Evolutionary conservation across 2,888 invertebrate species (phyloP).

Genomic region (Drosophila atripex): DNA sequence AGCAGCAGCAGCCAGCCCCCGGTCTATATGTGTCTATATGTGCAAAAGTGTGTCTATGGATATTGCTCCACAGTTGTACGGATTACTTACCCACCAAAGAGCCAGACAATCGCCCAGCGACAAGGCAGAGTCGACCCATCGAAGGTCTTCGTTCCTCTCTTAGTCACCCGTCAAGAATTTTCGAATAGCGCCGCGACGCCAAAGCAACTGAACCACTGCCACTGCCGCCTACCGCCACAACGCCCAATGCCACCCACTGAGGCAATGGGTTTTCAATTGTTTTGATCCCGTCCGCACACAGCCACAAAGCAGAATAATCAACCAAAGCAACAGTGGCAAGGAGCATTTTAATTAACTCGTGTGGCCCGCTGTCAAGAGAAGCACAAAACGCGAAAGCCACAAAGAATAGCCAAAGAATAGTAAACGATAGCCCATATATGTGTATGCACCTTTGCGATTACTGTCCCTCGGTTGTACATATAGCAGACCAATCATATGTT

Average conservation of each 20-base stretch:
- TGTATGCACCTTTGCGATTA: not conserved
- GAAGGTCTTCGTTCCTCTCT: slow-evolving; percentile 42
- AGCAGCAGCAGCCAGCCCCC: slow-evolving; percentile 12
- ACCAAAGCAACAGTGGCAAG: slow-evolving; percentile 33
- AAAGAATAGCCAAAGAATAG: not conserved
- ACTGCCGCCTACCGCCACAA: not conserved
- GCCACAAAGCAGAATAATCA: slow-evolving; percentile 32
- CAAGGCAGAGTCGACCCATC: slow-evolving; percentile 19
- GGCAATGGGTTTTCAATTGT: slow-evolving; percentile 69
- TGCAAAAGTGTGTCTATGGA: slow-evolving; percentile 19
- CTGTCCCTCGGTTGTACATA: not conserved
- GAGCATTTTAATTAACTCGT: slow-evolving; percentile 72
- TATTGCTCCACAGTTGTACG: slow-evolving; percentile 7
- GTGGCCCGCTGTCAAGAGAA: slow-evolving; percentile 31
- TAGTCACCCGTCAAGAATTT: slow-evolving; percentile 65
- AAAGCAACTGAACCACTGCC: slow-evolving; percentile 33
- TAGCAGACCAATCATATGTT: slow-evolving; percentile 5
- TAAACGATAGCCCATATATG: slow-evolving; percentile 25
- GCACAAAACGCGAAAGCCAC: slow-evolving; percentile 4
- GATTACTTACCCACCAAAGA: slow-evolving; percentile 10
- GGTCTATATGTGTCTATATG: slow-evolving; percentile 26
- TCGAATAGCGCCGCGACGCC: slow-evolving; percentile 66
- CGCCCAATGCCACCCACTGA: slow-evolving; percentile 29
- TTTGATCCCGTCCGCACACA: slow-evolving; percentile 33
- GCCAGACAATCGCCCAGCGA: slow-evolving; percentile 12